Evolutionary conservation across 2,113 vertebrate species (phyloP).

Genomic region (Colinus virginianus): DNA sequence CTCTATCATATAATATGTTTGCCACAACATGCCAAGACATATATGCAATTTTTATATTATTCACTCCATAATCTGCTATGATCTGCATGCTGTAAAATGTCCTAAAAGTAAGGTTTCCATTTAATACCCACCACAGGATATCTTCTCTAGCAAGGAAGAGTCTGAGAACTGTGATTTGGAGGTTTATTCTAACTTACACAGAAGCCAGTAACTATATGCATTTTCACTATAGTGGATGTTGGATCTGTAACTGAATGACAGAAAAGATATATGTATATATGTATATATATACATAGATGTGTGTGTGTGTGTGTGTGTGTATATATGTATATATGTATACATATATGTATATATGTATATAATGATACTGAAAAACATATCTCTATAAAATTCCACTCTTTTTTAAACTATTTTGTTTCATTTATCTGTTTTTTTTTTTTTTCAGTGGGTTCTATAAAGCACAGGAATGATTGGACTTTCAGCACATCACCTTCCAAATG

Average conservation of each 20-base stretch:
- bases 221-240: background rate
- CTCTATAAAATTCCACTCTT: background rate
- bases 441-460: background rate
- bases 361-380: background rate
- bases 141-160: background rate
- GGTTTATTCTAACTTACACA: background rate
- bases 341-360: background rate
- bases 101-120: background rate
- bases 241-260: background rate
- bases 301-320: no score
- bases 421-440: background rate
- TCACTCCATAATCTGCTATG: background rate
- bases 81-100: background rate
- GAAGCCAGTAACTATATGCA: background rate
- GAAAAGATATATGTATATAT: background rate
- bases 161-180: background rate
- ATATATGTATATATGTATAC: background rate
- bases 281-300: no score
- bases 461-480: background rate
- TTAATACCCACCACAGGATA: background rate
- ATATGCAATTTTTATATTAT: background rate
- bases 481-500: conserved; percentile 31
- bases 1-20: background rate
- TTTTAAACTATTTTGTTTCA: background rate
- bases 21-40: background rate